These are phyloP conservation scores for Umimayanthus chanpuru DNA, from an alignment of 92 coral and sea anemone species.

Conservation along the genomic window DNA sequence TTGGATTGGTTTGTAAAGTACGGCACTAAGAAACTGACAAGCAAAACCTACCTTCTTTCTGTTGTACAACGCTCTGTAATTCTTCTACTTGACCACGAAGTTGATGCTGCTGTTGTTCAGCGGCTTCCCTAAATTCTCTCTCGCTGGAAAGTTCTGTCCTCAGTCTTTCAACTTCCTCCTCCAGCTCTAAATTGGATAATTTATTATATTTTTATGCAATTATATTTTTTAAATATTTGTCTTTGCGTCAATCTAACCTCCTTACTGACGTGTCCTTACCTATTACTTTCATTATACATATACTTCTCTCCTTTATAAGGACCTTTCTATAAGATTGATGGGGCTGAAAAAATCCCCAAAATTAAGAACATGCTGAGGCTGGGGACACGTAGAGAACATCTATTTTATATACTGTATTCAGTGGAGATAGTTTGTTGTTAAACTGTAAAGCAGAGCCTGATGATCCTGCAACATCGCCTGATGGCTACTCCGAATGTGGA, in stretches of 20 bases:
- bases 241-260: not conserved
- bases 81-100: not conserved
- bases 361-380: too few relatives aligned
- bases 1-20: not conserved
- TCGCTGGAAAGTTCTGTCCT: constrained; percentile 9
- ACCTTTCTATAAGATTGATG: too few relatives aligned
- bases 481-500: too few relatives aligned
- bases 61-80: not conserved
- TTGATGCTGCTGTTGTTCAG: not conserved
- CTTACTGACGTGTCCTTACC: not conserved
- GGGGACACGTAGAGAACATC: too few relatives aligned
- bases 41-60: not conserved
- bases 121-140: not conserved
- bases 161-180: constrained; percentile 1
- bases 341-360: too few relatives aligned
- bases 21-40: not conserved
- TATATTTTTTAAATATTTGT: not conserved
- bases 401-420: too few relatives aligned
- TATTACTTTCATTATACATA: too few relatives aligned
- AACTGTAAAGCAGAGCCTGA: too few relatives aligned
- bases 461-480: too few relatives aligned
- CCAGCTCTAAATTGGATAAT: not conserved
- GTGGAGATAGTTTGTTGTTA: too few relatives aligned
- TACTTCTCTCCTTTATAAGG: too few relatives aligned
- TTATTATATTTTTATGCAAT: too few relatives aligned